A percentile compares a stretch with the other conserved stretches of the same genome.
These are phyloP conservation scores for Catharus fuscescens DNA, from an alignment of 2,113 vertebrate species.

Conservation along the genomic window DNA sequence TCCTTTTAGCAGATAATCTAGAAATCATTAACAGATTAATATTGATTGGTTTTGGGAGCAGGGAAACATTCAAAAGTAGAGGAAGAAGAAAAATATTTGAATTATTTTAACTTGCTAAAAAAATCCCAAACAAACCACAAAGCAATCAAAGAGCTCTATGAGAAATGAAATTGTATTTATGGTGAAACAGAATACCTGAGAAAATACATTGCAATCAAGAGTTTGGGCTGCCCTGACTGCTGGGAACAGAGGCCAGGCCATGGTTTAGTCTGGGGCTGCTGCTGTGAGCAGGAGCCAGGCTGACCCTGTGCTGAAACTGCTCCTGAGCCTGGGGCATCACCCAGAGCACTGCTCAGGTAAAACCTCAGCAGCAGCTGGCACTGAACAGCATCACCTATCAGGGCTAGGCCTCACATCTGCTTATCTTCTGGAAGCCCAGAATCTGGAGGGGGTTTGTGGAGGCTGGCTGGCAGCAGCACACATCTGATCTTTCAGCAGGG, in stretches of 20 bases:
- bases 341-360: neutral
- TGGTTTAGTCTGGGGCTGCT: neutral
- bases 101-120: neutral
- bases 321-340: neutral
- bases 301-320: neutral
- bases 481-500: neutral
- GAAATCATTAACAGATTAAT: neutral
- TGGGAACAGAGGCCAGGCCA: neutral
- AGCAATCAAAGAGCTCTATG: neutral
- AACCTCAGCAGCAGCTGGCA: neutral
- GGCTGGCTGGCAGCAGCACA: neutral
- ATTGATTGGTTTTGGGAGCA: neutral
- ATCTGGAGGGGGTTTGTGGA: neutral
- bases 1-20: neutral
- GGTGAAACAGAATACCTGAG: slow-evolving; percentile 13
- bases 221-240: neutral
- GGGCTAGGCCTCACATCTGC: neutral
- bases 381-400: neutral
- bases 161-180: neutral
- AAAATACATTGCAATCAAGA: neutral
- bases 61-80: neutral
- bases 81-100: neutral
- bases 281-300: neutral
- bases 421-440: neutral
- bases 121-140: neutral